Conservation (phyloP, 2,113 vertebrate species). For the Triplophysa siluroides region DNA sequence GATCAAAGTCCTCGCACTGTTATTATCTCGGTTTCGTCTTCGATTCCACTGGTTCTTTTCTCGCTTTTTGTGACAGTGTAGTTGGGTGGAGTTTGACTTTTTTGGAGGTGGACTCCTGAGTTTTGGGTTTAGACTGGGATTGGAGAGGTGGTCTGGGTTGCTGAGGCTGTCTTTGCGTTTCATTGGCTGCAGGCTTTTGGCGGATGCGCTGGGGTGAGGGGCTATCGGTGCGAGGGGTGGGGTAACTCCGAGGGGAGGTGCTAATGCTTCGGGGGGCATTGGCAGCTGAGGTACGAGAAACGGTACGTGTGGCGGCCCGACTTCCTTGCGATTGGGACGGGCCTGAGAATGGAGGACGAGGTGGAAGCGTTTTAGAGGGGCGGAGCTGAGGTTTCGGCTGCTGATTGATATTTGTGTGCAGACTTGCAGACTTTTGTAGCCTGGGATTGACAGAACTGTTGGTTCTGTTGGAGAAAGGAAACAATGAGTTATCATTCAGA, state of each 20-base stretch:
- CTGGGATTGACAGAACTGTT: slow-evolving; percentile 60
- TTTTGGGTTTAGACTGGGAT: slow-evolving; percentile 55
- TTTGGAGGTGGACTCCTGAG: slow-evolving; percentile 73
- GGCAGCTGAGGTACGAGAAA: slow-evolving; percentile 59
- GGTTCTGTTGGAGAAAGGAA: slow-evolving; percentile 15
- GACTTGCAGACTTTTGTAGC: slow-evolving; percentile 63
- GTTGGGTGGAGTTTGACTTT: slow-evolving; percentile 43
- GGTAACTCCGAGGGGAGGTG: slow-evolving; percentile 75
- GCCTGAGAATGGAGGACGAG: slow-evolving; percentile 43
- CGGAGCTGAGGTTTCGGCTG: slow-evolving; percentile 57
- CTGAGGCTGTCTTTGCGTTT: slow-evolving; percentile 61
- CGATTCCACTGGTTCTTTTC: slow-evolving; percentile 70
- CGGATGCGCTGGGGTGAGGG: slow-evolving; percentile 79
- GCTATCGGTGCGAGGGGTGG: slow-evolving; percentile 78
- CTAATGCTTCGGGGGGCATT: slow-evolving; percentile 69
- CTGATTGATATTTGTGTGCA: slow-evolving; percentile 50
- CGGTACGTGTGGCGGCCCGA: slow-evolving; percentile 56
- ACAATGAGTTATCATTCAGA: neutral
- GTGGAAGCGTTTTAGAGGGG: slow-evolving; percentile 61
- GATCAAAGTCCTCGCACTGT: slow-evolving; percentile 48
- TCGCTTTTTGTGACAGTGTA: slow-evolving; percentile 78
- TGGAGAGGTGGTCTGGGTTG: slow-evolving; percentile 61
- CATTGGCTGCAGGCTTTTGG: slow-evolving; percentile 61
- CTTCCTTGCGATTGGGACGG: slow-evolving; percentile 50
- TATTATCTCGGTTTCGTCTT: slow-evolving; percentile 83